Conservation (phyloP, 1,140 invertebrate species). For the Trichogramma pretiosum region DNA sequence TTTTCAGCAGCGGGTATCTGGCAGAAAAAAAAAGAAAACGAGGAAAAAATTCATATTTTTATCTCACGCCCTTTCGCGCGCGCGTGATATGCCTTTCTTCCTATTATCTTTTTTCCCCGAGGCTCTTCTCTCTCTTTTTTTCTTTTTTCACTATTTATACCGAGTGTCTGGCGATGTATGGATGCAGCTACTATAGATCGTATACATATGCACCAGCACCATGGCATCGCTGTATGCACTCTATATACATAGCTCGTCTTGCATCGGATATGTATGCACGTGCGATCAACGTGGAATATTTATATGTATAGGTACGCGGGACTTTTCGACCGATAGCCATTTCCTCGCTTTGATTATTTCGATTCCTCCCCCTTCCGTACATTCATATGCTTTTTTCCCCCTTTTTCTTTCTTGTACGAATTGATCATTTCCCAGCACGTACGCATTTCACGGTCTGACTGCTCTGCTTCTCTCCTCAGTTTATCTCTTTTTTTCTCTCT, state of each 20-base stretch:
- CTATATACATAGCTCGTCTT: too few relatives aligned
- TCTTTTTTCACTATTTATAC: slow-evolving; percentile 2
- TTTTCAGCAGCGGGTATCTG: too few relatives aligned
- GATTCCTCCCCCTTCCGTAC: slow-evolving; percentile 6
- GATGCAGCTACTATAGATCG: background rate
- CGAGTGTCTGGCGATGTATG: background rate
- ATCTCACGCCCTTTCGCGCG: slow-evolving; percentile 9
- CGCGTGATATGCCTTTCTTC: slow-evolving; percentile 7
- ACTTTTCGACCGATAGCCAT: slow-evolving; percentile 7
- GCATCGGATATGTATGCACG: too few relatives aligned
- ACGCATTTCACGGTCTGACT: background rate
- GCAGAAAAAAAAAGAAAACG: too few relatives aligned
- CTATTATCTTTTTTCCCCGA: slow-evolving; percentile 9
- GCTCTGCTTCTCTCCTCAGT: background rate
- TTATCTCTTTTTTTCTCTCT: slow-evolving; percentile 18
- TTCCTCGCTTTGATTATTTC: slow-evolving; percentile 16
- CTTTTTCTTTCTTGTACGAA: background rate
- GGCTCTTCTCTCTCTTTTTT: background rate
- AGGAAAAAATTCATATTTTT: slow-evolving; percentile 15
- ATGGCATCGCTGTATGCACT: too few relatives aligned
- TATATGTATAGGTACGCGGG: too few relatives aligned
- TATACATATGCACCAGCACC: background rate
- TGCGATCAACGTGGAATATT: too few relatives aligned
- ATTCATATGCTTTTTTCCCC: background rate
- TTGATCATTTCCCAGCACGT: too few relatives aligned